phyloP scores from a whole-genome alignment of 2,888 invertebrate genomes.

The Clusia tigrina region DNA sequence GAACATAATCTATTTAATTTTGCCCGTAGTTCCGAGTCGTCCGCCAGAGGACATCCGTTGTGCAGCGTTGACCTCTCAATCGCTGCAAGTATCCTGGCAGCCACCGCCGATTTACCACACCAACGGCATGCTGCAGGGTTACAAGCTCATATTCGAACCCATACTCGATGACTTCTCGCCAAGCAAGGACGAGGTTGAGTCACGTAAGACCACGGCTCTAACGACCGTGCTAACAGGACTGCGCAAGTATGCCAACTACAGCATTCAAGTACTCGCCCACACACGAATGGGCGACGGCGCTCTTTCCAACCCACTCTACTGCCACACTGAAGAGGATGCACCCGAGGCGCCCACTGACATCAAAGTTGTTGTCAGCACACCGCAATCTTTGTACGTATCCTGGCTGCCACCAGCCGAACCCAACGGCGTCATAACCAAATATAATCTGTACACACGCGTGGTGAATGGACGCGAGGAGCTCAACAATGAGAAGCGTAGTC shows the following conservation, averaged over 20 bases:
- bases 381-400: conserved; percentile 77
- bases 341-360: conserved; percentile 82
- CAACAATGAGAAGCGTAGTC: conserved; percentile 73
- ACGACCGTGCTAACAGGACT: conserved; percentile 76
- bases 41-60: conserved; percentile 82
- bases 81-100: conserved; percentile 82
- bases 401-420: conserved; percentile 80
- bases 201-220: conserved; percentile 73
- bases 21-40: conserved; percentile 74
- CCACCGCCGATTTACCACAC: conserved; percentile 77
- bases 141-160: conserved; percentile 75
- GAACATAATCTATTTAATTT: background rate
- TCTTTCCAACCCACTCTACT: conserved; percentile 72
- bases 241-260: conserved; percentile 81
- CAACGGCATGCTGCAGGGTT: conserved; percentile 80
- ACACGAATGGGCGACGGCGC: conserved; percentile 82
- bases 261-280: conserved; percentile 79
- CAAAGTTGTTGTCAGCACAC: conserved; percentile 79
- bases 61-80: conserved; percentile 77
- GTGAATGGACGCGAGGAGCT: conserved; percentile 75
- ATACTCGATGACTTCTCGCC: conserved; percentile 68
- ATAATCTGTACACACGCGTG: conserved; percentile 74
- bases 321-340: conserved; percentile 82
- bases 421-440: conserved; percentile 80
- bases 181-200: conserved; percentile 68